Evolutionary conservation across 2,797 vertebrate species (phyloP).

Genomic region (Ctenopoma kingsleyae): DNA sequence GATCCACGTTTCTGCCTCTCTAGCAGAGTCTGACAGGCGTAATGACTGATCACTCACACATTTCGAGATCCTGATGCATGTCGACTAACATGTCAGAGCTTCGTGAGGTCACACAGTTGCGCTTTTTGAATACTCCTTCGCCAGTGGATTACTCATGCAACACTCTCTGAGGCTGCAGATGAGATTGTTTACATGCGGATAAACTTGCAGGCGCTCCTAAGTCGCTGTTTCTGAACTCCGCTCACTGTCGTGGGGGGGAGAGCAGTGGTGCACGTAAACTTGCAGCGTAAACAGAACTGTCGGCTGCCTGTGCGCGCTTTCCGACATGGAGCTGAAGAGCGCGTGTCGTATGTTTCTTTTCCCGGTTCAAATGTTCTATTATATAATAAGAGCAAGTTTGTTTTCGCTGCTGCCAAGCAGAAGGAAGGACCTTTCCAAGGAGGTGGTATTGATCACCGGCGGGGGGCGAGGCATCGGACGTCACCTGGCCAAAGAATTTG

Average conservation of each 20-base stretch:
- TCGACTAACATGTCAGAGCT: constrained; percentile 53
- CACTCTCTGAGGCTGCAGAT: constrained; percentile 29
- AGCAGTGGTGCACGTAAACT: constrained; percentile 32
- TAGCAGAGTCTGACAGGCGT: constrained; percentile 52
- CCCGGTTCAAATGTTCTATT: constrained; percentile 88
- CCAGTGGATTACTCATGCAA: constrained; percentile 52
- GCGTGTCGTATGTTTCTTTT: constrained; percentile 89
- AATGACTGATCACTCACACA: constrained; percentile 59
- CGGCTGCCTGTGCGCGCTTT: constrained; percentile 22
- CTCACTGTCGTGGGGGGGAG: background rate
- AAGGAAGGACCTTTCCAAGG: constrained; percentile 88
- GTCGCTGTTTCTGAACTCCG: constrained; percentile 17
- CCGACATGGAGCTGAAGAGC: constrained; percentile 89
- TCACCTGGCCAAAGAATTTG: constrained; percentile 94
- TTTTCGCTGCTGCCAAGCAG: constrained; percentile 85
- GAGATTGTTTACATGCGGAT: constrained; percentile 41
- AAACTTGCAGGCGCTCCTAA: constrained; percentile 34
- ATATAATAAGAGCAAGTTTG: constrained; percentile 84
- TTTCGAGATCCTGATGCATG: constrained; percentile 28
- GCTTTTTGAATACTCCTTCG: background rate
- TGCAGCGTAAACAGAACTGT: constrained; percentile 29
- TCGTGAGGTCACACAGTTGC: constrained; percentile 8
- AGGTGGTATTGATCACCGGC: constrained; percentile 95
- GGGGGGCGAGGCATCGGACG: constrained; percentile 97
- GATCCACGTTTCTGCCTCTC: constrained; percentile 31